These are phyloP conservation scores for Thera britannica DNA, from an alignment of 2,888 invertebrate species.

Conservation along the genomic window DNA sequence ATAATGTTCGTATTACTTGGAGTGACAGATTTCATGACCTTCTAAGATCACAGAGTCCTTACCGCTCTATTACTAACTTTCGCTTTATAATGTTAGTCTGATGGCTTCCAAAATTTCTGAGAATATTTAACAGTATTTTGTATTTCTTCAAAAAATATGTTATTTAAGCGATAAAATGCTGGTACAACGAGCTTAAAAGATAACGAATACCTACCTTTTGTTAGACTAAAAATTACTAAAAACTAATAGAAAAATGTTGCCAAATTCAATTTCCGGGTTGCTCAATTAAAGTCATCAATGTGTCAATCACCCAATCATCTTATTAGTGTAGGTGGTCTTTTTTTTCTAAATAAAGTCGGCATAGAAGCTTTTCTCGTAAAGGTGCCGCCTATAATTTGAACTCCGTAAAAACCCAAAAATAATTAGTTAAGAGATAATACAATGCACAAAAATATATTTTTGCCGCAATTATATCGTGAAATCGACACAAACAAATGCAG, in stretches of 20 bases:
- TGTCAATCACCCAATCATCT: conserved; percentile 83
- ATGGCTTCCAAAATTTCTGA: no score
- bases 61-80: no score
- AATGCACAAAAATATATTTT: conserved; percentile 66
- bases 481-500: conserved; percentile 74
- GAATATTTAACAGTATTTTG: no score
- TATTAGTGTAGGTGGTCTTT: conserved; percentile 67
- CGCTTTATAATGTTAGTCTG: no score
- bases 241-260: conserved; percentile 2
- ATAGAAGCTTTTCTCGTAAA: conserved; percentile 55
- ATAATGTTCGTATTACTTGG: no score
- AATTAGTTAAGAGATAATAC: conserved; percentile 82
- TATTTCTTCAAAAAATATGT: no score
- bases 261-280: conserved; percentile 49
- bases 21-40: no score
- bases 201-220: background rate
- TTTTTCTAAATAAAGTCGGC: conserved; percentile 54
- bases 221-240: background rate
- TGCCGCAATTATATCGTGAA: conserved; percentile 73
- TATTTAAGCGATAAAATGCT: no score
- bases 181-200: background rate
- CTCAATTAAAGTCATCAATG: conserved; percentile 58
- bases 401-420: conserved; percentile 59
- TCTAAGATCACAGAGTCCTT: no score
- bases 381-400: conserved; percentile 60